These are phyloP conservation scores for Idris sp. DNA, from an alignment of 1,140 invertebrate genomes.

Conservation along the genomic window DNA sequence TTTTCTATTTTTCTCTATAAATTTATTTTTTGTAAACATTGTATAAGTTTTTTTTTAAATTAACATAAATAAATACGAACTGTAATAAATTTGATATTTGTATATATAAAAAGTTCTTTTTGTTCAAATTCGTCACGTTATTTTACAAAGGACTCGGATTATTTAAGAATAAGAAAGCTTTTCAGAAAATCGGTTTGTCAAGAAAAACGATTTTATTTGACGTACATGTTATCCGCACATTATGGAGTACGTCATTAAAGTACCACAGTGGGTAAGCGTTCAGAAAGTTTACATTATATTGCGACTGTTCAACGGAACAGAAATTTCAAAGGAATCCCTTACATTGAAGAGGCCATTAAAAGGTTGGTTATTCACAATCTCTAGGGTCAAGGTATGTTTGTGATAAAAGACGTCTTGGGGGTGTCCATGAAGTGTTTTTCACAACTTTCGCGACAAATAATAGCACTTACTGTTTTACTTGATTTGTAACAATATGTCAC, in stretches of 20 bases:
- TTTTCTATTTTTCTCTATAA: too few species aligned
- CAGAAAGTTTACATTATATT: slow-evolving; percentile 61
- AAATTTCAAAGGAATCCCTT: slow-evolving; percentile 66
- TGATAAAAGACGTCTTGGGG: slow-evolving; percentile 64
- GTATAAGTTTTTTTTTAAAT: too few species aligned
- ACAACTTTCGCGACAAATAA: slow-evolving; percentile 52
- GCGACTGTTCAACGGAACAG: slow-evolving; percentile 62
- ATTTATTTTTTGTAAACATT: too few species aligned
- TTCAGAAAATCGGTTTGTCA: slow-evolving; percentile 52
- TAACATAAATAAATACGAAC: too few species aligned
- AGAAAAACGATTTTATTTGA: slow-evolving; percentile 57
- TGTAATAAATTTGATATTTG: too few species aligned
- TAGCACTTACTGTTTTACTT: slow-evolving; percentile 39
- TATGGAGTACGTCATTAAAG: slow-evolving; percentile 62
- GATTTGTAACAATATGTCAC: slow-evolving; percentile 26
- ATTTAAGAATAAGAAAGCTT: slow-evolving; percentile 31
- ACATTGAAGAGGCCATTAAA: slow-evolving; percentile 69
- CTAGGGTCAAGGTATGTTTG: slow-evolving; percentile 69
- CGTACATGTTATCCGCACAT: slow-evolving; percentile 53
- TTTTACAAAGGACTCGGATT: slow-evolving; percentile 15
- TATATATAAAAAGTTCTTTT: too few species aligned
- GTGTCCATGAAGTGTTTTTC: slow-evolving; percentile 69
- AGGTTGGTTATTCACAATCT: slow-evolving; percentile 68
- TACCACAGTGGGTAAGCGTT: slow-evolving; percentile 57
- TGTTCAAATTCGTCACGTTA: too few species aligned